Base-by-base conservation (phyloP, 2,888 invertebrate genomes). In the Agonopterix arenella region DNA sequence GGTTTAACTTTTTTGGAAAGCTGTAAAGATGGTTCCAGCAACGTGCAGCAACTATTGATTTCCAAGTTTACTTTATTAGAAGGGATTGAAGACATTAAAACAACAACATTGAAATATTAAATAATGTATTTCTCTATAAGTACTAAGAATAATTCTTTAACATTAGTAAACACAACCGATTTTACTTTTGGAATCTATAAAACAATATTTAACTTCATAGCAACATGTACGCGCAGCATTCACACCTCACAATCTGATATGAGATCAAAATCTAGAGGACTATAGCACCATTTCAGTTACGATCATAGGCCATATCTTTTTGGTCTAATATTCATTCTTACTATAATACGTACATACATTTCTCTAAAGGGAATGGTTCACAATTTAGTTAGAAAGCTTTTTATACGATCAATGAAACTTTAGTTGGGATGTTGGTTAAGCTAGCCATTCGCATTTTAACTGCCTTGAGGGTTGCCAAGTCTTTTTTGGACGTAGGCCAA, bases 281-380 rank as follows among this genome's bases (percentile, higher is more conserved):
- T 85, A 84, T 88, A 89, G 89, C 89, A 89, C 89, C 89, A 84
- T 76, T 80, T 80, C 83, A 79, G 76, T 88, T 88, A 81, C 85
- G 67, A 74, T 82, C 82, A 73, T 85, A 88, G 88, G 88, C 88
- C 88, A 81, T 88, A 62, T 72, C 70, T 73, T 76, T 83, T 88
- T 88, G 88, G 88, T 88, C 88, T 88, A 83, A 75, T 71, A 64
- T 62, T 66, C 70, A 58, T 59, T 66, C 68, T 67, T 28, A 28
- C 61, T 61, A 59, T 54, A 56, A 41, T 46, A 47, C 42, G 11
- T 36, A 45, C 36, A 44, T 46, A 52, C 48, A 42, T 37, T 8
- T 28, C 46, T 42, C 36, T 45, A 38, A 11, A n/a, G 44, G 37
- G 44, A 50, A 16, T 47, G 40, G 43, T 37, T 38, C 8, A 11